A percentile compares a stretch with the other conserved stretches of the same genome.
Conservation (phyloP, 2,888 invertebrate species). For the Eledona agricola region DNA sequence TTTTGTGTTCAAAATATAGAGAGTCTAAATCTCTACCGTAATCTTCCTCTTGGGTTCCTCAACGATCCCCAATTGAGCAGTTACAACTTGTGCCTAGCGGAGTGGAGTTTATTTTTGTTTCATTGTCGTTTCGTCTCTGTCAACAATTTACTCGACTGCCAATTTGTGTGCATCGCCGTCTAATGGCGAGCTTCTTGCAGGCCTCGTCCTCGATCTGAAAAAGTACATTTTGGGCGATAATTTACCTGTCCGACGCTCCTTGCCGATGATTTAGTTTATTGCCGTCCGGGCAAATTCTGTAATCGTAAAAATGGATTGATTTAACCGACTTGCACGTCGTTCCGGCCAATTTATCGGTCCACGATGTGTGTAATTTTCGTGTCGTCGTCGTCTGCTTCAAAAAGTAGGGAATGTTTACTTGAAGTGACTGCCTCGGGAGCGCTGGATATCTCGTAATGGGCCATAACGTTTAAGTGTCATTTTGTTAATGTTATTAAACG, state of each 20-base stretch:
- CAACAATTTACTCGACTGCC: constrained; percentile 9
- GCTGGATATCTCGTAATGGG: constrained; percentile 28
- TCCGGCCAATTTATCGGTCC: constrained; percentile 1
- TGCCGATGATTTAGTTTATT: constrained; percentile 1
- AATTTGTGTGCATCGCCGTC: constrained; percentile 7
- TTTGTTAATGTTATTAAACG: constrained; percentile 35
- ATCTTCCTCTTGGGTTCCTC: constrained; percentile 12
- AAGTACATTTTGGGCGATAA: too few relatives aligned
- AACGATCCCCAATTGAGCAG: constrained; percentile 12
- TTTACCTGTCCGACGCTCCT: too few relatives aligned
- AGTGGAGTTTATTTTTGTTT: constrained; percentile 15
- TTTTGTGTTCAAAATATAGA: constrained; percentile 2
- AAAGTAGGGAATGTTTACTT: constrained; percentile 24
- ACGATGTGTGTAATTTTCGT: constrained; percentile 13
- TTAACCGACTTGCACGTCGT: constrained; percentile 1
- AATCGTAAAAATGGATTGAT: constrained; percentile 2
- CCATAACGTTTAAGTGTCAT: constrained; percentile 34
- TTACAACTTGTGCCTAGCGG: constrained; percentile 10
- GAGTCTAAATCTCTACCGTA: constrained; percentile 3
- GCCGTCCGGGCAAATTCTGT: background rate
- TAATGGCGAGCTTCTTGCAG: background rate
- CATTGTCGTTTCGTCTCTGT: constrained; percentile 14
- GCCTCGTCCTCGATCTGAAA: too few relatives aligned
- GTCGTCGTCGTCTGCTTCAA: constrained; percentile 9
- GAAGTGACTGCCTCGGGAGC: constrained; percentile 11